Base-by-base conservation (phyloP, 2,113 vertebrate genomes). In the Thermophis baileyi region DNA sequence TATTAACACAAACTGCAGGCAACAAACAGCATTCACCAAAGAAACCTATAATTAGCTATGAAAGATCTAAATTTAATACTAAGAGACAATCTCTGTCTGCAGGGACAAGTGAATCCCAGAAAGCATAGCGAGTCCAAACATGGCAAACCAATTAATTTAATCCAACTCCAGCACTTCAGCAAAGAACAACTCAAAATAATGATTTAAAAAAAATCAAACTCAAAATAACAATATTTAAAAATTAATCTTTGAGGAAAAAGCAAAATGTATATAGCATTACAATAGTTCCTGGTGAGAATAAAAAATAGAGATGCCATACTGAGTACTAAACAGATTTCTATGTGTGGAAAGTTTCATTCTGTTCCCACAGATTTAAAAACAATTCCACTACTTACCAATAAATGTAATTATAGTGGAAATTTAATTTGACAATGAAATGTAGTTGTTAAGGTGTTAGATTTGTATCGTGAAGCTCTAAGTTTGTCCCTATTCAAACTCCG, bases 41-140 rank as follows among this genome's bases (percentile, higher is more conserved):
- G 51, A 87, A 50, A 91, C 90, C 14, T 91, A 91, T 93, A 81
- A 53, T 53, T 40, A 49, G 69, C 46, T 96, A 96, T 95, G 90
- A 86, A 94, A 94, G 94, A 93, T 92, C 93, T 10, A 22, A 69
- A 12, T 4, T 81, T 1, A 85, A 85, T 96, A 95, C 91, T 93
- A 40, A 46, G 22, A 89, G 94, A 95, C 96, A 96, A 96, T 96
- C 96, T 69, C n/a, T 69, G 49, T 51, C 60, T 2, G 46, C 85
- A 2, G 27, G 85, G 30, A 93, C 51, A 94, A 0, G 0, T 3
- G 95, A 96, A 96, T 95, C 94, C 93, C 50, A 74, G 1, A 1
- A 0, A 47, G 94, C 93, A 90, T 86, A 47, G 95, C 90, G 94
- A 94, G 69, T 90, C 57, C 93, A 20, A 93, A 57, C 49, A 10